These are phyloP conservation scores for Caenorhabditis plicata DNA, from an alignment of 2,888 invertebrate species.

Conservation along the genomic window DNA sequence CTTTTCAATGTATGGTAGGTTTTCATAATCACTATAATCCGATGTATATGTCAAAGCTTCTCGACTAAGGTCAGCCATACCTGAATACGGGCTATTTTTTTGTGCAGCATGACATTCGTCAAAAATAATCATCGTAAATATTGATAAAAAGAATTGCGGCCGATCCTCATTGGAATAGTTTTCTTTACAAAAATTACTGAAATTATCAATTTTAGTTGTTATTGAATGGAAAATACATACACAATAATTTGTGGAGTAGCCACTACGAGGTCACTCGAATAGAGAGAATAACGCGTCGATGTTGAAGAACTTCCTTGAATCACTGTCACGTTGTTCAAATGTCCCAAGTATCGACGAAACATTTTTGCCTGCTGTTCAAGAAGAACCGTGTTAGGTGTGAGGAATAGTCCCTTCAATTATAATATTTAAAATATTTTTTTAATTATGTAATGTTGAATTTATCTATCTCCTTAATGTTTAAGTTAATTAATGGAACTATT, in stretches of 20 bases:
- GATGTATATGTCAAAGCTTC: no score
- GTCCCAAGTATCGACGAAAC: slow-evolving; percentile 57
- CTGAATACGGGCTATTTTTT: slow-evolving; percentile 79
- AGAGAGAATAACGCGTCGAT: slow-evolving; percentile 19
- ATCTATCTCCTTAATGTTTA: no score
- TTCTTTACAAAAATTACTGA: slow-evolving; percentile 26
- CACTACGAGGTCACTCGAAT: slow-evolving; percentile 58
- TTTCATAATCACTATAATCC: slow-evolving; percentile 43
- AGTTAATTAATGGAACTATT: no score
- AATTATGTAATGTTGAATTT: no score
- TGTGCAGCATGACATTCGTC: slow-evolving; percentile 92
- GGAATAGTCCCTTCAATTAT: slow-evolving; percentile 26
- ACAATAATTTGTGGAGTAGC: slow-evolving; percentile 67
- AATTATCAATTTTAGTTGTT: not conserved
- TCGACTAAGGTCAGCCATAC: slow-evolving; percentile 51
- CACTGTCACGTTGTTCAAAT: slow-evolving; percentile 34
- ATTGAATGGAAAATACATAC: slow-evolving; percentile 53
- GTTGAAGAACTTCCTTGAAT: slow-evolving; percentile 23
- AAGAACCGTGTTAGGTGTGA: slow-evolving; percentile 33
- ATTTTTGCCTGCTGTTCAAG: slow-evolving; percentile 66
- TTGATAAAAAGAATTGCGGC: slow-evolving; percentile 30
- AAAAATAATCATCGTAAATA: slow-evolving; percentile 75
- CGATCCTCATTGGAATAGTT: slow-evolving; percentile 23
- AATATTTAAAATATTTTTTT: not conserved
- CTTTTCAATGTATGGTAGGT: slow-evolving; percentile 19